Evolutionary conservation across 2,113 vertebrate genomes (phyloP).

Genomic region (Hippocampus barbouri): DNA sequence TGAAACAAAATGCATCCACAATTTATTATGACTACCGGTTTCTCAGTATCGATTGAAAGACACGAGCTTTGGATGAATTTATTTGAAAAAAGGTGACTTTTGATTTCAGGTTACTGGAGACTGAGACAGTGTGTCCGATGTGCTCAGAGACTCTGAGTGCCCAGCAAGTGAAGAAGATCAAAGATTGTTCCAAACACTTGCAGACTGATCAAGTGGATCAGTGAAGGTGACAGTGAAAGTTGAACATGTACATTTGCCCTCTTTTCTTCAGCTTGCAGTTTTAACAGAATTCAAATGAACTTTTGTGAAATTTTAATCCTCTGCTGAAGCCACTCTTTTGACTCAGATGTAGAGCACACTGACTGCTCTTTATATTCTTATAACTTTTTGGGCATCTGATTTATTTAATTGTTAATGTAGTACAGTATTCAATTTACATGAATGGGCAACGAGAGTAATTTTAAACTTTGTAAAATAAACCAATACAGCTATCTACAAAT

Average conservation of each 20-base stretch:
- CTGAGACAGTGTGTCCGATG: constrained; percentile 87
- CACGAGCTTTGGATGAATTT: background rate
- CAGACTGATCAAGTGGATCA: constrained; percentile 69
- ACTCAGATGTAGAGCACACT: too few species aligned
- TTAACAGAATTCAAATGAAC: background rate
- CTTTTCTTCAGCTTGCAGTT: background rate
- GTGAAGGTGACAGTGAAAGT: constrained; percentile 20
- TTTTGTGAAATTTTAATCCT: too few species aligned
- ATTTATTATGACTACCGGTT: background rate
- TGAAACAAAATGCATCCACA: background rate
- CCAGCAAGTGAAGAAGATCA: constrained; percentile 75
- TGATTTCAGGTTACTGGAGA: constrained; percentile 79
- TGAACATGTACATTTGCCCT: background rate
- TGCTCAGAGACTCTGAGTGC: constrained; percentile 80
- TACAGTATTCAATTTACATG: background rate
- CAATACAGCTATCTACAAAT: background rate
- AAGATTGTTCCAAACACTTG: constrained; percentile 78
- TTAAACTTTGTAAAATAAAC: background rate
- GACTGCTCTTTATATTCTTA: background rate
- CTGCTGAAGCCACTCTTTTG: too few species aligned
- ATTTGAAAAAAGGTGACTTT: background rate
- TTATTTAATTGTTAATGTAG: background rate
- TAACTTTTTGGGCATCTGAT: background rate
- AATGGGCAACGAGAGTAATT: background rate
- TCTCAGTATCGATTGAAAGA: background rate